Conservation (phyloP, 2,113 vertebrate species). For the Ochotona princeps region DNA sequence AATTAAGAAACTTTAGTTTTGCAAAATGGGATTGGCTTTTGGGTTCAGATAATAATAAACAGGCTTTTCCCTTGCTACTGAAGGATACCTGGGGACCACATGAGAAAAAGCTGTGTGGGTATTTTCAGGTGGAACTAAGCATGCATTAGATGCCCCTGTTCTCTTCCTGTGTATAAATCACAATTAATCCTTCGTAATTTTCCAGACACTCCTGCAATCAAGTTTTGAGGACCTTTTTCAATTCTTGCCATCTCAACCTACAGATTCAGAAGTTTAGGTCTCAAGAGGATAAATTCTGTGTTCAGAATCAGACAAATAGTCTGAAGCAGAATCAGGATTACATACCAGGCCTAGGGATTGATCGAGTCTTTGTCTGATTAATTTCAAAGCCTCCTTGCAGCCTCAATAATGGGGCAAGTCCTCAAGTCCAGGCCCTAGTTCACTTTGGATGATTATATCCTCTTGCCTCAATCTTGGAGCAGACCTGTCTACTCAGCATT, state of each 20-base stretch:
- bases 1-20: background rate
- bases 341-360: background rate
- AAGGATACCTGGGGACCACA: background rate
- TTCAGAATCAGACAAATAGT: background rate
- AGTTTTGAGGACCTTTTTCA: background rate
- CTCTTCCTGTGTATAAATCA: background rate
- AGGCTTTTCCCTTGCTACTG: background rate
- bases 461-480: background rate
- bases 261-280: background rate
- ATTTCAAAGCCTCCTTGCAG: background rate
- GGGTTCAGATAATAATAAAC: background rate
- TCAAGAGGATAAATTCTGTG: background rate
- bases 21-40: background rate
- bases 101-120: background rate
- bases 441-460: background rate
- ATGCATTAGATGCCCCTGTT: background rate
- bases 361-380: background rate
- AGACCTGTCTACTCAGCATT: background rate
- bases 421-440: background rate
- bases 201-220: background rate
- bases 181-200: background rate
- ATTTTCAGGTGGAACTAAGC: background rate
- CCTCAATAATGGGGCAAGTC: background rate
- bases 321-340: background rate
- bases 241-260: background rate